A percentile compares a stretch with the other conserved stretches of the same genome.
These are phyloP conservation scores for Stenopsyche tienmushanensis DNA, from an alignment of 1,140 invertebrate species.

Conservation along the genomic window DNA sequence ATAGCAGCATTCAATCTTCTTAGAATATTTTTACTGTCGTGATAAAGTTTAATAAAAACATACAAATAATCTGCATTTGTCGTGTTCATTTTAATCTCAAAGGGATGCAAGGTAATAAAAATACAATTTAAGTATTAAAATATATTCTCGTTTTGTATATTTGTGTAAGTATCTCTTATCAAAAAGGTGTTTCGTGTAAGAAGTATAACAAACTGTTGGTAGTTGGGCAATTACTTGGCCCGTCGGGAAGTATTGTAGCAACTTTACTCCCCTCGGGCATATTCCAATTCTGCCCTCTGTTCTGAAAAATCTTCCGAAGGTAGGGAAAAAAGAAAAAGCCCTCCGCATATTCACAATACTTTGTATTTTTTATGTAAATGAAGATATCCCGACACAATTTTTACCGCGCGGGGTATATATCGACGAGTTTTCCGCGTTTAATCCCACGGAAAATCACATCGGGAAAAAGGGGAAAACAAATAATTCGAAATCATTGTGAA, in stretches of 20 bases:
- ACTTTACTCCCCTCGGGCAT: slow-evolving; percentile 10
- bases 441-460: too few relatives aligned
- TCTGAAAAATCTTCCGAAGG: background rate
- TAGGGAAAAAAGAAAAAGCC: background rate
- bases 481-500: too few relatives aligned
- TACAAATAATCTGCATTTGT: too few relatives aligned
- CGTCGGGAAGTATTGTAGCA: background rate
- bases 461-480: too few relatives aligned
- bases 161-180: background rate
- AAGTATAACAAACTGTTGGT: slow-evolving; percentile 13
- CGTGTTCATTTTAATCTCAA: too few relatives aligned
- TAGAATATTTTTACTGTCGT: too few relatives aligned
- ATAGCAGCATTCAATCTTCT: too few relatives aligned
- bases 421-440: background rate
- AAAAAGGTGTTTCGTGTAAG: background rate
- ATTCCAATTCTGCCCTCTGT: background rate
- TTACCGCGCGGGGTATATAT: background rate
- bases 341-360: too few relatives aligned
- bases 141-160: slow-evolving; percentile 1
- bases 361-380: background rate
- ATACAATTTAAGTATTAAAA: too few relatives aligned
- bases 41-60: too few relatives aligned
- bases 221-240: slow-evolving; percentile 5
- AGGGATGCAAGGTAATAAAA: too few relatives aligned
- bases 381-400: background rate